phyloP scores from a whole-genome alignment of 2,888 invertebrate genomes.

The Mesorhabditis spiculigera region DNA sequence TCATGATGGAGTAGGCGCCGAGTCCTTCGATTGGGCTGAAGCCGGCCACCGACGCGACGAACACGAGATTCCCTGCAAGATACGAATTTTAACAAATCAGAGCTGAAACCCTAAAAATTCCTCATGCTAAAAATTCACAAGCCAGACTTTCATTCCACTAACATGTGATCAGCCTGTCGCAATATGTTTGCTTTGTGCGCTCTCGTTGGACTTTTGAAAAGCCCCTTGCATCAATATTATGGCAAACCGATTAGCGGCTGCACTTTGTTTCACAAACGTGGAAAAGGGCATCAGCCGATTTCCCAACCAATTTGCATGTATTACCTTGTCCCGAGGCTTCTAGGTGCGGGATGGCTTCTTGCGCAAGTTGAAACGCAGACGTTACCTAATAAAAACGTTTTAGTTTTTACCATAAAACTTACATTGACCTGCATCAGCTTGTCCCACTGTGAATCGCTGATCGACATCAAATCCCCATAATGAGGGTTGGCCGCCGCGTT shows the following conservation, averaged over 20 bases:
- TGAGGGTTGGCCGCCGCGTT: constrained; percentile 89
- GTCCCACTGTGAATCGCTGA: constrained; percentile 57
- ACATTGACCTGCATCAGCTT: constrained; percentile 47
- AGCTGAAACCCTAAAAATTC: background rate
- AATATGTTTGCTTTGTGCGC: no score
- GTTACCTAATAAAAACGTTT: constrained; percentile 62
- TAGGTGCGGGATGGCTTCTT: constrained; percentile 81
- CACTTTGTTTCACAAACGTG: background rate
- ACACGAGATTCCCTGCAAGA: constrained; percentile 78
- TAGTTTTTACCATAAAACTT: constrained; percentile 8
- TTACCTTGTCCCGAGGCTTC: constrained; percentile 66
- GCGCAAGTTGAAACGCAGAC: constrained; percentile 65
- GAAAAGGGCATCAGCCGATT: background rate
- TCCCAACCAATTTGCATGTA: constrained; percentile 29
- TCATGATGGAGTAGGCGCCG: constrained; percentile 87
- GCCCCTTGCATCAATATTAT: no score
- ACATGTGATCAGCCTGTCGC: no score
- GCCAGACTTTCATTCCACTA: no score
- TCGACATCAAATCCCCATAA: constrained; percentile 75
- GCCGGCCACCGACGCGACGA: constrained; percentile 83
- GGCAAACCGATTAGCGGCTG: no score
- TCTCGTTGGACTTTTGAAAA: no score
- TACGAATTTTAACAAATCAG: constrained; percentile 5
- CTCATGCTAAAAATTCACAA: no score
- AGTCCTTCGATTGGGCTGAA: constrained; percentile 68